Percentiles rank a stretch among this genome's conserved stretches.
Evolutionary conservation across 2,113 vertebrate genomes (phyloP).

Genomic region (Nesoenas mayeri): DNA sequence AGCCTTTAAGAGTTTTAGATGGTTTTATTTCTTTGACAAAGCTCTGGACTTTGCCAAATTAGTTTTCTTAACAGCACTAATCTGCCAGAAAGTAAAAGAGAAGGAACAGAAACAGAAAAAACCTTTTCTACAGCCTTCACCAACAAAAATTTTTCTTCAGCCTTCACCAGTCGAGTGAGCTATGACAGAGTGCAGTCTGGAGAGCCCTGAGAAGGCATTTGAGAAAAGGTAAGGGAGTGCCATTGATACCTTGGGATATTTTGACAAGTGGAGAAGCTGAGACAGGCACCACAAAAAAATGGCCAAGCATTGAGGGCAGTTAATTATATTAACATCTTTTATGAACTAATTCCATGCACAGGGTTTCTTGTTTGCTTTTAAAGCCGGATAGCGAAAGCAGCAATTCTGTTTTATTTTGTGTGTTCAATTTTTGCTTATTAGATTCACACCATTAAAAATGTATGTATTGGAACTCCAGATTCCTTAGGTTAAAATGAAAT

Average conservation of each 20-base stretch:
- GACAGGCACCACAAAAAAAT: not conserved
- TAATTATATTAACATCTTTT: not conserved
- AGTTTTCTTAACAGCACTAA: not conserved
- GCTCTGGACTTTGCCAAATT: not conserved
- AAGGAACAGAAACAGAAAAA: not conserved
- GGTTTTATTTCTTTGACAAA: not conserved
- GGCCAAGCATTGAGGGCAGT: not conserved
- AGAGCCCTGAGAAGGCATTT: slow-evolving; percentile 3
- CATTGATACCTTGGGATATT: not conserved
- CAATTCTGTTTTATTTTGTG: not conserved
- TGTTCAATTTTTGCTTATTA: not conserved
- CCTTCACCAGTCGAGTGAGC: not conserved
- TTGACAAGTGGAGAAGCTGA: not conserved
- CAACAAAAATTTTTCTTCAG: not conserved
- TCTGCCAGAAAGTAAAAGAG: not conserved
- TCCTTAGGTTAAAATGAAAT: not conserved
- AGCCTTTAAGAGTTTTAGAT: not conserved
- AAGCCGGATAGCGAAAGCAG: not conserved
- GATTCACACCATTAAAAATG: not conserved
- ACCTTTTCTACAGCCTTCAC: not conserved
- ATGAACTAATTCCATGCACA: not conserved
- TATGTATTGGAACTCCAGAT: not conserved
- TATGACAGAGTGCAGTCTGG: not conserved
- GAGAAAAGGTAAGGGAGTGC: slow-evolving; percentile 20
- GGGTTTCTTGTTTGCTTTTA: not conserved